These are phyloP conservation scores for Apantesis nais DNA, from an alignment of 2,888 invertebrate genomes.

Conservation along the genomic window DNA sequence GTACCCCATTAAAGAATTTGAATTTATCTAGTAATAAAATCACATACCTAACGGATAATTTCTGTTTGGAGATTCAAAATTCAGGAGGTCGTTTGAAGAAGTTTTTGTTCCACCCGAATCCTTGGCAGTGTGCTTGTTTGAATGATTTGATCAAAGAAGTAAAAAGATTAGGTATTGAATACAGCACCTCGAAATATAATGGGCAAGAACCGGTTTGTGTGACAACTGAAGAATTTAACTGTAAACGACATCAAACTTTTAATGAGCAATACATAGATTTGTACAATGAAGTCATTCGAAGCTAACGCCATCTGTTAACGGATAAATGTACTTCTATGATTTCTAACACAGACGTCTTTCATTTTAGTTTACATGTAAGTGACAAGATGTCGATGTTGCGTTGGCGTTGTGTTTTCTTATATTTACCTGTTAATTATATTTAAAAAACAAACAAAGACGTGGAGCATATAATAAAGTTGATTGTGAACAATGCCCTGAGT, in stretches of 20 bases:
- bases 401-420: background rate
- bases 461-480: background rate
- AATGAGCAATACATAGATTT: conserved; percentile 60
- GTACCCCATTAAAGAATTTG: conserved; percentile 63
- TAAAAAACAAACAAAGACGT: background rate
- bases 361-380: background rate
- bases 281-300: conserved; percentile 49
- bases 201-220: conserved; percentile 70
- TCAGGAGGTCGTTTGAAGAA: conserved; percentile 64
- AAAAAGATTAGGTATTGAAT: conserved; percentile 60
- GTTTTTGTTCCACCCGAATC: conserved; percentile 74
- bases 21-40: conserved; percentile 70
- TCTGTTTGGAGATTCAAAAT: conserved; percentile 68
- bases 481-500: too few species aligned
- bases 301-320: conserved; percentile 29
- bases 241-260: conserved; percentile 61
- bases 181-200: conserved; percentile 62
- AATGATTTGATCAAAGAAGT: conserved; percentile 67
- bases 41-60: conserved; percentile 70
- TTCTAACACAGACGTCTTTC: background rate
- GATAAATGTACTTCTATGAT: background rate
- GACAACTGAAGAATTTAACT: conserved; percentile 57
- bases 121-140: conserved; percentile 77
- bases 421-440: background rate
- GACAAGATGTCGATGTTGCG: conserved; percentile 32